Evolutionary conservation across 2,888 invertebrate genomes (phyloP).

Genomic region (Hipparchia sbordonii): DNA sequence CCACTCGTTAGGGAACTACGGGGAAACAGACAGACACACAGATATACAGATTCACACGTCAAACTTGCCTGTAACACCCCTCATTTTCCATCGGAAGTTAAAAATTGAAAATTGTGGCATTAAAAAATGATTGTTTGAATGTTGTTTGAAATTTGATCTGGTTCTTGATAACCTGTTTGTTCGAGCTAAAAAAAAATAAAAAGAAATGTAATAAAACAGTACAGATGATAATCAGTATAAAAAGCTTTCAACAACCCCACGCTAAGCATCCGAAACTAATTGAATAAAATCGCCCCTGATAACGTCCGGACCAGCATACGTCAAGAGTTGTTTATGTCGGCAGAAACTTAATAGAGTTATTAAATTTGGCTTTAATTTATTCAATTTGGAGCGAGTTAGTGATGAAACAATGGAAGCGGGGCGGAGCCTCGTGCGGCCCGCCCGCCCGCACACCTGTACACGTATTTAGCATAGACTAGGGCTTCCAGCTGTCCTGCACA

Average conservation of each 20-base stretch:
- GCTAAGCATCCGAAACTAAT: slow-evolving; percentile 64
- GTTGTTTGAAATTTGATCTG: no score
- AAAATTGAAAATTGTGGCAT: no score
- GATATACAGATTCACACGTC: no score
- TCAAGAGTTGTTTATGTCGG: slow-evolving; percentile 75
- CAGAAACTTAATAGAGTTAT: slow-evolving; percentile 76
- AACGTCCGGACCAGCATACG: slow-evolving; percentile 67
- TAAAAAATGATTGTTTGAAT: no score
- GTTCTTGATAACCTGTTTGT: no score
- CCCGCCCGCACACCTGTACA: slow-evolving; percentile 68
- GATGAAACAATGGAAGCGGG: slow-evolving; percentile 66
- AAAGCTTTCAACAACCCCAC: slow-evolving; percentile 61
- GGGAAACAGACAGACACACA: no score
- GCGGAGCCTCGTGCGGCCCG: slow-evolving; percentile 62
- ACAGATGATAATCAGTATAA: slow-evolving; percentile 55
- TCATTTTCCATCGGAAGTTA: no score
- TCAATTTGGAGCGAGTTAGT: slow-evolving; percentile 66
- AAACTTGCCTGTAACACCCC: no score
- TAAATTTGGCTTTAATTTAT: slow-evolving; percentile 81
- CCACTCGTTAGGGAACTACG: no score
- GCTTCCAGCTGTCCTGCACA: background rate
- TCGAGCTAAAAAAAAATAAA: no score
- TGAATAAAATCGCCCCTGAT: slow-evolving; percentile 69
- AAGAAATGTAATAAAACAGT: slow-evolving; percentile 10
- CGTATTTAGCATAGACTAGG: slow-evolving; percentile 45